Evolutionary conservation across 2,888 invertebrate genomes (phyloP), one percentile per base, ranked within the genome.

Genomic region (Trypoxylon attenuatum): DNA sequence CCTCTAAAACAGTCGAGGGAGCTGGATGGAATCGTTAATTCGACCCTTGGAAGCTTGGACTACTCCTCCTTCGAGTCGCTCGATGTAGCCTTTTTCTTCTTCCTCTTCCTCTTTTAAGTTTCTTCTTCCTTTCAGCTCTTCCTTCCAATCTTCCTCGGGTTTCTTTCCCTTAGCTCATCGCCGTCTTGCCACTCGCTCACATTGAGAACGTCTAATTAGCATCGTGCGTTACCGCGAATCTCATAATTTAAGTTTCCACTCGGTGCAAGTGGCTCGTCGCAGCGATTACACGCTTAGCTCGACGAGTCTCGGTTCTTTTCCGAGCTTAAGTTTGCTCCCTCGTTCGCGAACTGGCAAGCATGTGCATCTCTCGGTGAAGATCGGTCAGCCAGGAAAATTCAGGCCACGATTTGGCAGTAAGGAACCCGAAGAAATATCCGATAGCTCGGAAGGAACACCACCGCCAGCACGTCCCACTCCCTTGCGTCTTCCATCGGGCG

Each of bases 291-390:
- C 33, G 33, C 33, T 33, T 8, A 33, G n/a, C 47, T 55, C 60
- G 39, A 27, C 56, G 50, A 47, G 60, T n/a, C 13, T 33, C 13
- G 33, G 33, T 33, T 33, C 33, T 58, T 55, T 60, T 27, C 57
- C 57, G 47, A 69, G 60, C 69, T 71, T 70, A 61, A 70, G 52
- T 66, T 70, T 50, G 38, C 52, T 50, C 23, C 8, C 53, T 25
- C n/a, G 19, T 1, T 10, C 33, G 10, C 13, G 3, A 4, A 1
- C 33, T 10, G 10, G 1, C 33, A 33, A n/a, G n/a, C n/a, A n/a
- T n/a, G n/a, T n/a, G n/a, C n/a, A n/a, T n/a, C n/a, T n/a, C n/a
- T n/a, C n/a, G n/a, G n/a, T n/a, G n/a, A n/a, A n/a, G n/a, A n/a
- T n/a, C n/a, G n/a, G n/a, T n/a, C n/a, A n/a, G n/a, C n/a, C n/a